Evolutionary conservation across 2,113 vertebrate genomes (phyloP).

Genomic region (Etheostoma spectabile): DNA sequence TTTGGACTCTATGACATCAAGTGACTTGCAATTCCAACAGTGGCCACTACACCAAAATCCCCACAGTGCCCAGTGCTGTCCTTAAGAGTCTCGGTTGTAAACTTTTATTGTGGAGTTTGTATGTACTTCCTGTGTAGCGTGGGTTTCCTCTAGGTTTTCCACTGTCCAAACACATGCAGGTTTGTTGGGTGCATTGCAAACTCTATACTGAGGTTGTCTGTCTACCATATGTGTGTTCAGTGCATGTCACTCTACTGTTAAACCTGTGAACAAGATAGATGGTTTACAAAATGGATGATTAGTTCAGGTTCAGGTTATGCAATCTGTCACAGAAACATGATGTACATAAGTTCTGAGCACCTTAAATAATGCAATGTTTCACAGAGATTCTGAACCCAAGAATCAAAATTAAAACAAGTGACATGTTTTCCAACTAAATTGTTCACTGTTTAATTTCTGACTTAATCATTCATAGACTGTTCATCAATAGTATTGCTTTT

Average conservation of each 20-base stretch:
- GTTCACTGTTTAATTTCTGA: not conserved
- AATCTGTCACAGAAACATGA: not conserved
- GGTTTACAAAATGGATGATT: not conserved
- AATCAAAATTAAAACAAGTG: not conserved
- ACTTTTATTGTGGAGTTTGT: not conserved
- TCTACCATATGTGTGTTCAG: not conserved
- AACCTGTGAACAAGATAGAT: not conserved
- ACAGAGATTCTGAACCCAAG: not conserved
- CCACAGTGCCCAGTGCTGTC: not conserved
- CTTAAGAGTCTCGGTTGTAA: not conserved
- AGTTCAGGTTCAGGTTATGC: not conserved
- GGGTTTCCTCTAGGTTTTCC: not conserved
- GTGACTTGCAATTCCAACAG: not conserved
- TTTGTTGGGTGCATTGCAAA: not conserved
- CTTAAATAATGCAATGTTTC: not conserved
- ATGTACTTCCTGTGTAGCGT: not conserved
- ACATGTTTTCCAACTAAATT: not conserved
- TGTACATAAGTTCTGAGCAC: not conserved
- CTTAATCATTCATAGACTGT: not conserved
- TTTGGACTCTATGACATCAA: not conserved
- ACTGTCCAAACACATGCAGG: not conserved
- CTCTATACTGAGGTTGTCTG: not conserved
- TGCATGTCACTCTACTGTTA: not conserved
- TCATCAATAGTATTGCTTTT: not conserved
- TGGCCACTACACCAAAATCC: not conserved